Conservation (phyloP, 2,113 vertebrate species). For the Eclectus roratus region DNA sequence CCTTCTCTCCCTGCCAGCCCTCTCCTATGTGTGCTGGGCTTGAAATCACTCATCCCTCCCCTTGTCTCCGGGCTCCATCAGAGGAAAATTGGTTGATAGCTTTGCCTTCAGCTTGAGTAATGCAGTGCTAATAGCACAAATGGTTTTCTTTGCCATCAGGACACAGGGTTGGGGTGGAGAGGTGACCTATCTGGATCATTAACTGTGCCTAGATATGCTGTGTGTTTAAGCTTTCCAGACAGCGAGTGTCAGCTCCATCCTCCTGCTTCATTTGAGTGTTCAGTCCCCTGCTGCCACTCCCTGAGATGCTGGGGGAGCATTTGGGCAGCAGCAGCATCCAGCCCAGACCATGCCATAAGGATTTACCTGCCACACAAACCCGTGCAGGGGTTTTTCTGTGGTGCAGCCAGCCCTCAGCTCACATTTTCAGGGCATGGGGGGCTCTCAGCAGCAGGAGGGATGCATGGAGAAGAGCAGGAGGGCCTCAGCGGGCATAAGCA, state of each 20-base stretch:
- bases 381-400: background rate
- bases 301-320: background rate
- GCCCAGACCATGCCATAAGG: rapidly evolving
- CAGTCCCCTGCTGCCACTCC: too few species aligned
- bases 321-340: background rate
- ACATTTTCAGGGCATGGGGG: rapidly evolving
- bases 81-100: background rate
- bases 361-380: background rate
- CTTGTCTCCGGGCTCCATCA: background rate
- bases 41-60: background rate
- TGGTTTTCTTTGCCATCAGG: background rate
- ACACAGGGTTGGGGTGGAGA: background rate
- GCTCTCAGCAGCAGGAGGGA: background rate
- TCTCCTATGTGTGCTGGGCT: rapidly evolving
- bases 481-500: background rate
- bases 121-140: background rate
- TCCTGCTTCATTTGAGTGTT: background rate
- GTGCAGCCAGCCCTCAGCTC: background rate
- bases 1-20: background rate
- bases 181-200: background rate
- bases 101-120: background rate
- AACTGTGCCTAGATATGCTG: background rate
- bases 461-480: background rate
- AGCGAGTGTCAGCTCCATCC: rapidly evolving
- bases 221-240: background rate